Percentiles rank a stretch among this genome's conserved stretches.
These are phyloP conservation scores for Hylaea fasciaria DNA, from an alignment of 2,888 invertebrate species.

Conservation along the genomic window DNA sequence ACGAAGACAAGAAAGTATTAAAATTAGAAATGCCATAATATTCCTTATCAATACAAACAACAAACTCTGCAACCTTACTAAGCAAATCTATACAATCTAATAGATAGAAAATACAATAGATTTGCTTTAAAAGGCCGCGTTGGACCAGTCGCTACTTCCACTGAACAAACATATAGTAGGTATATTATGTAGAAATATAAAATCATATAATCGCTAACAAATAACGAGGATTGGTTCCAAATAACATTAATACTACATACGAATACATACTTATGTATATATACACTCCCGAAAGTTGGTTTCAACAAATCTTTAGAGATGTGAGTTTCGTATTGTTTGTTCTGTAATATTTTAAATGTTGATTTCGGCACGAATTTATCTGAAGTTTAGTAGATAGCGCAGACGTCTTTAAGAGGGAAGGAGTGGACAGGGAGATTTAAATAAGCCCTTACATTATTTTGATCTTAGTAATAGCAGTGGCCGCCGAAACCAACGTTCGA, in stretches of 20 bases:
- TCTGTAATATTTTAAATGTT: too few species aligned
- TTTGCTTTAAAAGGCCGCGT: neutral
- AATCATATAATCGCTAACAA: conserved; percentile 50
- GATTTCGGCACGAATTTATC: too few species aligned
- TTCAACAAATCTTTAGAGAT: neutral
- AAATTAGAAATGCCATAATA: neutral
- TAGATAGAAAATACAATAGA: neutral
- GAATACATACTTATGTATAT: conserved; percentile 38
- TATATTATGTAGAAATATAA: too few species aligned
- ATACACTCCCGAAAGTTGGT: conserved; percentile 8
- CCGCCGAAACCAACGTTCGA: too few species aligned
- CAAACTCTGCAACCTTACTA: neutral
- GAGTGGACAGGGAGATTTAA: too few species aligned
- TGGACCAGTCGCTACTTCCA: conserved; percentile 48
- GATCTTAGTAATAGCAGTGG: too few species aligned
- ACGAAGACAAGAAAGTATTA: too few species aligned
- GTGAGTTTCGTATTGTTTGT: too few species aligned
- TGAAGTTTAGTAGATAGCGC: too few species aligned
- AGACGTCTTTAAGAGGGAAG: too few species aligned
- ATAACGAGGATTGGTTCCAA: conserved; percentile 69
- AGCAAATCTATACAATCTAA: neutral
- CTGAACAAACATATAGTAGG: conserved; percentile 36
- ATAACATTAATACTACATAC: conserved; percentile 52
- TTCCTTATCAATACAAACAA: neutral
- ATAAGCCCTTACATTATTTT: too few species aligned